Evolutionary conservation across 2,888 invertebrate genomes (phyloP).

Genomic region (Xiphydria camelus): DNA sequence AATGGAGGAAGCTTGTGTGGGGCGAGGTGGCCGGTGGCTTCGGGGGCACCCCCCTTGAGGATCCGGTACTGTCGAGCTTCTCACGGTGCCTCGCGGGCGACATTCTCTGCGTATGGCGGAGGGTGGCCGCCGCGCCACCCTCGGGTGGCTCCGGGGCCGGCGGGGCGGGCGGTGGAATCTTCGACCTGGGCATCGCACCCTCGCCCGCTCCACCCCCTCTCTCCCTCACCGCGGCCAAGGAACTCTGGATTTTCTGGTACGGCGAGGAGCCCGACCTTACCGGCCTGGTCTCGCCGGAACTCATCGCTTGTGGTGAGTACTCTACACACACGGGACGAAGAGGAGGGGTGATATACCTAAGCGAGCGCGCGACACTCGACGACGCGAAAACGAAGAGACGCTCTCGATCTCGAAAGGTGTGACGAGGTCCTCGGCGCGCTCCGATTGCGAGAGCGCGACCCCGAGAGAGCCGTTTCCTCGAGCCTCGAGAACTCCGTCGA

Average conservation of each 20-base stretch:
- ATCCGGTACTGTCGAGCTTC: constrained; percentile 89
- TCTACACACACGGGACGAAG: too few species aligned
- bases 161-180: constrained; percentile 53
- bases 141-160: constrained; percentile 48
- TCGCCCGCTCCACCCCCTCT: constrained; percentile 73
- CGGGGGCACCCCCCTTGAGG: constrained; percentile 73
- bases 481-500: too few species aligned
- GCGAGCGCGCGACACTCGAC: too few species aligned
- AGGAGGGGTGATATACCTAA: too few species aligned
- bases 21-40: constrained; percentile 66
- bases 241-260: constrained; percentile 99
- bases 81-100: constrained; percentile 90
- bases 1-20: constrained; percentile 96
- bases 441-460: neutral
- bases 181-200: constrained; percentile 61
- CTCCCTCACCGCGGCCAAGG: constrained; percentile 87
- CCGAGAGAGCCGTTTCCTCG: too few species aligned
- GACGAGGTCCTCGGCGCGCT: neutral
- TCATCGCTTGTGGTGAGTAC: constrained; percentile 85
- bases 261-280: constrained; percentile 93
- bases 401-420: too few species aligned
- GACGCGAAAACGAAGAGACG: too few species aligned
- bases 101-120: constrained; percentile 97
- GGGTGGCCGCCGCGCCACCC: constrained; percentile 69
- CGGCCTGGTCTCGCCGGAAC: constrained; percentile 81